phyloP scores from a whole-genome alignment of 2,797 vertebrate genomes.

The Melopsittacus undulatus region DNA sequence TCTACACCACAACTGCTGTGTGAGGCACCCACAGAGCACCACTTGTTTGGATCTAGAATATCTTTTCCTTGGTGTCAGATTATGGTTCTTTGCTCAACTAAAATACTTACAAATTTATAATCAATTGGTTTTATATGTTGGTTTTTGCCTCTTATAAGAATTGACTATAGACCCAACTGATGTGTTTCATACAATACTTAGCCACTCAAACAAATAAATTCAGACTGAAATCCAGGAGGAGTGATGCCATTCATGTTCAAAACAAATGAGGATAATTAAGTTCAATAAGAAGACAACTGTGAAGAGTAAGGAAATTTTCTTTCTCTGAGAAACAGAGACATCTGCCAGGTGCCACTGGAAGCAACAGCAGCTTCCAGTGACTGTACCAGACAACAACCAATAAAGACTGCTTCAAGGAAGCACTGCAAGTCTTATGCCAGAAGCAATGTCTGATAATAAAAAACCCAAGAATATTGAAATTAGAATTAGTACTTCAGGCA shows the following conservation, averaged over 20 bases:
- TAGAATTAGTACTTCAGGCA: neutral
- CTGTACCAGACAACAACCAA: neutral
- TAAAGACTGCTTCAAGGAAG: neutral
- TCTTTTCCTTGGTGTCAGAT: neutral
- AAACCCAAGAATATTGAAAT: neutral
- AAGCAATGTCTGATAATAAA: neutral
- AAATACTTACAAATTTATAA: conserved; percentile 12
- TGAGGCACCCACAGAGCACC: neutral
- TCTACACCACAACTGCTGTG: neutral
- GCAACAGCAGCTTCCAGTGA: neutral
- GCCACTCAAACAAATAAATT: neutral
- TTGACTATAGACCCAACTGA: neutral
- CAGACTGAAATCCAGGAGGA: neutral
- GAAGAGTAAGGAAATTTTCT: neutral
- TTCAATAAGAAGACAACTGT: neutral
- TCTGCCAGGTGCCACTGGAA: neutral
- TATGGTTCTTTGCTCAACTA: neutral
- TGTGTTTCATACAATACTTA: neutral
- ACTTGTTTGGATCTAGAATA: conserved; percentile 13
- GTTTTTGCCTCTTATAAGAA: neutral
- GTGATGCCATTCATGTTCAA: neutral
- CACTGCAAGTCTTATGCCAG: neutral
- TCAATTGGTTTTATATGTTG: neutral
- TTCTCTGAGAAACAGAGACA: neutral
- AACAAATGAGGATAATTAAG: neutral